Conservation (phyloP, 2,888 invertebrate genomes). For the Dynastes hyllus region DNA sequence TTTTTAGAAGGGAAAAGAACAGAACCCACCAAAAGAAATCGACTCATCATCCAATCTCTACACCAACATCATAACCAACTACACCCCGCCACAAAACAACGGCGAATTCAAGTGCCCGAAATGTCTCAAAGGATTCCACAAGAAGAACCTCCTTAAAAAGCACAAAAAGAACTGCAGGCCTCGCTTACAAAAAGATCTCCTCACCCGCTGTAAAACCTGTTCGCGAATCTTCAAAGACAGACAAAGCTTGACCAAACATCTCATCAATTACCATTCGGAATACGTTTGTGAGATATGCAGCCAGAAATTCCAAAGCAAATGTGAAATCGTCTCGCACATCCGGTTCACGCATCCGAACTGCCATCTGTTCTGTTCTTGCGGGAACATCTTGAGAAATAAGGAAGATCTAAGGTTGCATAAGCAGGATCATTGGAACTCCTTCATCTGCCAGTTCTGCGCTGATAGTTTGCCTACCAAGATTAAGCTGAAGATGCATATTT, state of each 20-base stretch:
- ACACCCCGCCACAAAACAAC: conserved; percentile 70
- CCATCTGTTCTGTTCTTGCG: conserved; percentile 74
- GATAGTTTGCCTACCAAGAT: conserved; percentile 75
- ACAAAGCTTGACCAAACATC: conserved; percentile 73
- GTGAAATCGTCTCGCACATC: conserved; percentile 75
- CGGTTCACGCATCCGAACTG: conserved; percentile 74
- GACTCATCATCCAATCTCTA: conserved; percentile 68
- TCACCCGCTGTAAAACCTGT: conserved; percentile 75
- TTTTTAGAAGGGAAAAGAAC: conserved; percentile 11
- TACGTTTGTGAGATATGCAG: conserved; percentile 74
- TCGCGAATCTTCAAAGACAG: conserved; percentile 75
- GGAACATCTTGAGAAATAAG: conserved; percentile 73
- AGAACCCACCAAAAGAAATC: conserved; percentile 66
- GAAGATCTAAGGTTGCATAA: conserved; percentile 73
- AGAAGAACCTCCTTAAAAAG: conserved; percentile 74
- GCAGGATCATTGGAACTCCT: conserved; percentile 73
- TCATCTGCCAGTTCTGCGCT: conserved; percentile 76
- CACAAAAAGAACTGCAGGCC: conserved; percentile 75
- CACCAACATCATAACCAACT: conserved; percentile 70
- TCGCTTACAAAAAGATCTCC: conserved; percentile 72
- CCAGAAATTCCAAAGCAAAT: conserved; percentile 74
- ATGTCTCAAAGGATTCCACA: conserved; percentile 75
- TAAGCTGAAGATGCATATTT: conserved; percentile 76
- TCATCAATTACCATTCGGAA: conserved; percentile 74
- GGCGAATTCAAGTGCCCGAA: conserved; percentile 74